phyloP scores from a whole-genome alignment of 2,888 invertebrate genomes.

The Troides oblongomaculatus region DNA sequence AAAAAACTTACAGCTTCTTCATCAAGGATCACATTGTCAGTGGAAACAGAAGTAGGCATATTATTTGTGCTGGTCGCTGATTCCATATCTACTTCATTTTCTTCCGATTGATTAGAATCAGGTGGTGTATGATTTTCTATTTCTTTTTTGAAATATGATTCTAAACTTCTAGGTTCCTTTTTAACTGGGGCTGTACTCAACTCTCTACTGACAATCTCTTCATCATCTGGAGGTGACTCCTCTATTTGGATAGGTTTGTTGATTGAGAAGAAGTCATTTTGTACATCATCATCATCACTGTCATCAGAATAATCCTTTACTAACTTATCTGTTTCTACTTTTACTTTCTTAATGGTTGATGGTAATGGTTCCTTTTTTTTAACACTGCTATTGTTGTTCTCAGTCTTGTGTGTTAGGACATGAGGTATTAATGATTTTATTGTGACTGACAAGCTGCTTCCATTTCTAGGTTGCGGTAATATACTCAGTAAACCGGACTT shows the following conservation, averaged over 20 bases:
- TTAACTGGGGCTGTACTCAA: slow-evolving; percentile 29
- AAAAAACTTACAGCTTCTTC: slow-evolving; percentile 66
- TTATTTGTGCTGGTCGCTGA: slow-evolving; percentile 33
- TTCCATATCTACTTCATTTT: slow-evolving; percentile 37
- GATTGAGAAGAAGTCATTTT: slow-evolving; percentile 78
- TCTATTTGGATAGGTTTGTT: slow-evolving; percentile 68
- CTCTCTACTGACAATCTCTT: slow-evolving; percentile 35
- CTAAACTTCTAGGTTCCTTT: slow-evolving; percentile 49
- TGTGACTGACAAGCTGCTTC: slow-evolving; percentile 44
- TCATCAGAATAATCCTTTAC: slow-evolving; percentile 64
- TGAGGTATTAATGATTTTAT: slow-evolving; percentile 69
- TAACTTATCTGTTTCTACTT: slow-evolving; percentile 41
- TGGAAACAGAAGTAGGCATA: slow-evolving; percentile 21
- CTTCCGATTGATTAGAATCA: slow-evolving; percentile 36
- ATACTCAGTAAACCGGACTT: slow-evolving; percentile 84
- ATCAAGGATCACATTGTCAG: slow-evolving; percentile 48
- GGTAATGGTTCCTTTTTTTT: slow-evolving; percentile 47
- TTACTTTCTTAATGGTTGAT: slow-evolving; percentile 46
- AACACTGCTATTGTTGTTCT: slow-evolving; percentile 30
- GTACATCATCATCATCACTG: slow-evolving; percentile 74
- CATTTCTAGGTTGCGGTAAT: slow-evolving; percentile 84
- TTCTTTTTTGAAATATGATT: slow-evolving; percentile 65
- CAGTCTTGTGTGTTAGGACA: slow-evolving; percentile 65
- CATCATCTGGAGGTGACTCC: slow-evolving; percentile 59
- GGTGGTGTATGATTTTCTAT: slow-evolving; percentile 36